A percentile compares a stretch with the other conserved stretches of the same genome.
Evolutionary conservation across 2,888 invertebrate species (phyloP).

Genomic region (Resseliella maxima): DNA sequence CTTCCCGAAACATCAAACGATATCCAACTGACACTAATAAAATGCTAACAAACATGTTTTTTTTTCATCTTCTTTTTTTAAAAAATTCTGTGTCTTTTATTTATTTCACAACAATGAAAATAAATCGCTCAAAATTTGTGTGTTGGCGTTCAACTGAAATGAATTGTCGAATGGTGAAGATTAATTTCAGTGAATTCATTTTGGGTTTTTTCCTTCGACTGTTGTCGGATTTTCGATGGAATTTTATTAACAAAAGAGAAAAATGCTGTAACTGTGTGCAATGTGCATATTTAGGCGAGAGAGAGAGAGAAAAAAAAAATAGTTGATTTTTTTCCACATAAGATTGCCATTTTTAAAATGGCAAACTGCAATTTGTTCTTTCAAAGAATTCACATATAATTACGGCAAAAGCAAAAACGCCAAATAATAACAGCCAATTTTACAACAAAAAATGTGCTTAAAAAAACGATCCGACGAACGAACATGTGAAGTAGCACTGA

Average conservation of each 20-base stretch:
- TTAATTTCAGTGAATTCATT: slow-evolving; percentile 27
- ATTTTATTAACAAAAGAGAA: no score
- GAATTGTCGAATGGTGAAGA: neutral
- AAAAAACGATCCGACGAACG: no score
- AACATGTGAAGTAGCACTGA: neutral
- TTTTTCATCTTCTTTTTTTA: neutral
- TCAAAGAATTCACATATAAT: neutral
- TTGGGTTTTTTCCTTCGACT: neutral
- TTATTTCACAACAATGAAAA: slow-evolving; percentile 11
- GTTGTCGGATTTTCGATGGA: neutral
- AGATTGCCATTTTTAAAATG: slow-evolving; percentile 22
- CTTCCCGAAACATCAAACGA: neutral
- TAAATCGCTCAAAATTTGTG: neutral
- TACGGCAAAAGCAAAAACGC: neutral
- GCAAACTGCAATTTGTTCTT: neutral
- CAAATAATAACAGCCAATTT: neutral
- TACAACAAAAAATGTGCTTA: neutral
- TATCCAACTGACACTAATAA: slow-evolving; percentile 29
- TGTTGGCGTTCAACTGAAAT: neutral
- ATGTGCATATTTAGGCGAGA: no score
- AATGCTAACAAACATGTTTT: slow-evolving; percentile 13
- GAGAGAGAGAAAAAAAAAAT: no score
- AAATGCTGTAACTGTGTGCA: neutral
- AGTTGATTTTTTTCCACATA: neutral
- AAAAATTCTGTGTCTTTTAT: neutral